phyloP scores from a whole-genome alignment of 2,888 invertebrate species.

The Asteroscopus sphinx region DNA sequence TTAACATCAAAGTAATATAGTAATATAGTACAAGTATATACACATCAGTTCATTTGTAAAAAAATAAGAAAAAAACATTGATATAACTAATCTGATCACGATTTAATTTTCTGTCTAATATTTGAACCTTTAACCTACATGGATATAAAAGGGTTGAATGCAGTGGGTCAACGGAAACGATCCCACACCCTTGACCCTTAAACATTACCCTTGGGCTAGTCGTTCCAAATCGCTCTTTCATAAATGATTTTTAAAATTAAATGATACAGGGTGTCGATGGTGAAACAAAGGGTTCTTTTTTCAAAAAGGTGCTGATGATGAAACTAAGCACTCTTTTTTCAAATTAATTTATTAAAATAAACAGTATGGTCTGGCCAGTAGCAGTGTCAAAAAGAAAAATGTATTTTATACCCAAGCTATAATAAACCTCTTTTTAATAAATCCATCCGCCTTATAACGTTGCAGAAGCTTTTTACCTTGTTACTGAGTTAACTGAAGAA shows the following conservation, averaged over 20 bases:
- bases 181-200: not conserved
- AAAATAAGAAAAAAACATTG: too few species aligned
- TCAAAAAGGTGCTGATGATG: slow-evolving; percentile 17
- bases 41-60: too few species aligned
- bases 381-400: slow-evolving; percentile 52
- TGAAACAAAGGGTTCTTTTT: not conserved
- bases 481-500: slow-evolving; percentile 85
- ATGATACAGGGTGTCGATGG: too few species aligned
- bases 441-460: slow-evolving; percentile 59
- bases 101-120: too few species aligned
- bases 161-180: not conserved
- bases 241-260: too few species aligned
- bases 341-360: slow-evolving; percentile 7
- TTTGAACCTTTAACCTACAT: too few species aligned
- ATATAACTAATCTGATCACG: too few species aligned
- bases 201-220: not conserved
- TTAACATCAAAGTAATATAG: too few species aligned
- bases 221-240: too few species aligned
- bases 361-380: slow-evolving; percentile 3
- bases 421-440: slow-evolving; percentile 56
- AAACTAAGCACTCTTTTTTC: slow-evolving; percentile 6
- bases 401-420: slow-evolving; percentile 24
- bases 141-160: too few species aligned
- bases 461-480: slow-evolving; percentile 71
- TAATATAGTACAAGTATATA: too few species aligned